Percentiles rank a stretch among this genome's conserved stretches.
Evolutionary conservation across 2,113 vertebrate genomes (phyloP).

Genomic region (Macrotis lagotis): DNA sequence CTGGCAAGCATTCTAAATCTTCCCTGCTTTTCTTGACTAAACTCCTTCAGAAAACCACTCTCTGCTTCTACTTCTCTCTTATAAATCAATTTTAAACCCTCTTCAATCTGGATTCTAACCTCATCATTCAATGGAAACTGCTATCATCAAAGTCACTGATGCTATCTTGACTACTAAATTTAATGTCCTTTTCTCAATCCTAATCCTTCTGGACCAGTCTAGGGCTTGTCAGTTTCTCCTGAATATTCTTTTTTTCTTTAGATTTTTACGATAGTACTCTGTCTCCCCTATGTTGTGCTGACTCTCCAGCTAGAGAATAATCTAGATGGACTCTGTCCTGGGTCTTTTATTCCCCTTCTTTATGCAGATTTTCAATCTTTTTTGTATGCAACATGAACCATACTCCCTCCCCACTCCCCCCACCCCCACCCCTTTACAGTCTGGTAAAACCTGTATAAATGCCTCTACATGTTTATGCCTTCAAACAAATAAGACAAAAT

Average conservation of each 20-base stretch:
- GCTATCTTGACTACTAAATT: neutral
- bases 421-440: too few relatives aligned
- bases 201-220: neutral
- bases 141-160: neutral
- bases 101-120: neutral
- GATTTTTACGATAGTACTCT: neutral
- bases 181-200: neutral
- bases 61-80: neutral
- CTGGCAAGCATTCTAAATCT: neutral
- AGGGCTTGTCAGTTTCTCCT: neutral
- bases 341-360: neutral
- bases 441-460: neutral
- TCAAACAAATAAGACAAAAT: neutral
- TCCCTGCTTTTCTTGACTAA: neutral
- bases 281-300: neutral
- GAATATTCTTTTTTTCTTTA: neutral
- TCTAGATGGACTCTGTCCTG: neutral
- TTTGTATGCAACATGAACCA: neutral
- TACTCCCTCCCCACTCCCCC: too few relatives aligned
- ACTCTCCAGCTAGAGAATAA: neutral
- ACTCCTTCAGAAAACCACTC: neutral
- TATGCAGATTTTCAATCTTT: neutral
- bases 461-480: neutral
- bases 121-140: neutral
- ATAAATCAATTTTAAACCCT: neutral